These are phyloP conservation scores for Hycleus cichorii DNA, from an alignment of 1,140 invertebrate species.

Conservation along the genomic window DNA sequence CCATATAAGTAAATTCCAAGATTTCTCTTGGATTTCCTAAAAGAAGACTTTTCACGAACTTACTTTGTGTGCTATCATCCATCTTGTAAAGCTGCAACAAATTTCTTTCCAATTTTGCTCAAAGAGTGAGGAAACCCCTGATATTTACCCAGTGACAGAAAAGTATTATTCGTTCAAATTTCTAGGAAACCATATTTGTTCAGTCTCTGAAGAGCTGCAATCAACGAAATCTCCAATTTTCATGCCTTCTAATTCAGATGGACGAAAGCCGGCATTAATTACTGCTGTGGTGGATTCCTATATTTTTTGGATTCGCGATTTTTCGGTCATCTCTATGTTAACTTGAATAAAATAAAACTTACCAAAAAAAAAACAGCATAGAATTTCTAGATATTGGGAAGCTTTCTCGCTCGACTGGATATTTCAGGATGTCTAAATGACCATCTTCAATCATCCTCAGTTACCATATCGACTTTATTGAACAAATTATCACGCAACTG, in stretches of 20 bases:
- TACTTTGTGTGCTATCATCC: constrained; percentile 79
- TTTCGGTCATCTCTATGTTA: too few species aligned
- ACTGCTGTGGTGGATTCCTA: constrained; percentile 63
- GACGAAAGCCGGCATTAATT: constrained; percentile 69
- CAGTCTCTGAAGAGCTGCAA: constrained; percentile 42
- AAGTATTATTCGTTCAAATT: neutral
- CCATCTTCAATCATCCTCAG: constrained; percentile 70
- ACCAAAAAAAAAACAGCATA: constrained; percentile 79
- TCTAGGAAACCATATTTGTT: neutral
- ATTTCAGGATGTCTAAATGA: constrained; percentile 57
- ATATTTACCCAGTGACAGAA: neutral
- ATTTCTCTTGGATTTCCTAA: too few species aligned
- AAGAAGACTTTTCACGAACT: too few species aligned
- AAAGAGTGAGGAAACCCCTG: neutral
- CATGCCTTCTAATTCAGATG: constrained; percentile 52
- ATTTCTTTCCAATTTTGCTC: neutral
- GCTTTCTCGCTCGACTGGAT: constrained; percentile 66
- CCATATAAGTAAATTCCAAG: too few species aligned
- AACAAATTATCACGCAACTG: constrained; percentile 75
- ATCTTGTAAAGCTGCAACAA: neutral
- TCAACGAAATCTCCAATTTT: constrained; percentile 76
- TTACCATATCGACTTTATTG: constrained; percentile 73
- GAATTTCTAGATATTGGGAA: constrained; percentile 71
- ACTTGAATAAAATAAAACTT: neutral
- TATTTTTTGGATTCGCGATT: too few species aligned